A percentile compares a stretch with the other conserved stretches of the same genome.
These are phyloP conservation scores for Idaea dimidiata DNA, from an alignment of 2,888 invertebrate genomes.

Conservation along the genomic window DNA sequence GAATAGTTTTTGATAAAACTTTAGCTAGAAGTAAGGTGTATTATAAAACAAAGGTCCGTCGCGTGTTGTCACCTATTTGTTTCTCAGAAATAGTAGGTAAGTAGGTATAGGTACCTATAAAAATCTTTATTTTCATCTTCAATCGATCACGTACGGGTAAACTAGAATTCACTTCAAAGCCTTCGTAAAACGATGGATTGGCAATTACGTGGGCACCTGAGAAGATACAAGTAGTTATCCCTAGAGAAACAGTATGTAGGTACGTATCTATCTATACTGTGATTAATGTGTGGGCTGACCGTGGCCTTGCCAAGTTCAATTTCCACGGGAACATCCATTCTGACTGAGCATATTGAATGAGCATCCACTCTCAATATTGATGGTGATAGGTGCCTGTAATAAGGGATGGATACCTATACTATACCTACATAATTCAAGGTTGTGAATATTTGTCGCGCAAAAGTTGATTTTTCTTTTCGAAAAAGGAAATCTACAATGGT, in stretches of 20 bases:
- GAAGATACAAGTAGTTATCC: slow-evolving; percentile 6
- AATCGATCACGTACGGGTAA: too few relatives aligned
- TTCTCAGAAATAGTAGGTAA: too few relatives aligned
- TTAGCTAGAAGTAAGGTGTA: too few relatives aligned
- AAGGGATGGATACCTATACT: neutral
- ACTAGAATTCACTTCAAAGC: slow-evolving; percentile 10
- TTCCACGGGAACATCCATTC: neutral
- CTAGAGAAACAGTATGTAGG: neutral
- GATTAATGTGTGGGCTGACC: slow-evolving; percentile 1
- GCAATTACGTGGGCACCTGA: slow-evolving; percentile 14
- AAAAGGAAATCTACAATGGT: slow-evolving; percentile 3
- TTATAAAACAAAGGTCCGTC: too few relatives aligned
- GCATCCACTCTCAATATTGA: neutral
- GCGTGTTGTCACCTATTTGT: too few relatives aligned
- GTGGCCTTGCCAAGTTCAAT: neutral
- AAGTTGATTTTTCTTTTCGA: neutral
- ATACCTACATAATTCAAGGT: neutral
- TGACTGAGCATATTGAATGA: neutral
- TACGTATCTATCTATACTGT: neutral
- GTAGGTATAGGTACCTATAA: too few relatives aligned
- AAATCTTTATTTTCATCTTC: too few relatives aligned
- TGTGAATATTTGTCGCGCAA: neutral
- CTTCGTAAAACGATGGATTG: slow-evolving; percentile 12
- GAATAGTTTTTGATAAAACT: too few relatives aligned
- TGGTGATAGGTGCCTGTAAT: neutral